Evolutionary conservation across 2,113 vertebrate species (phyloP), one percentile per base, ranked within the genome.

Genomic region (Phainopepla nitens): DNA sequence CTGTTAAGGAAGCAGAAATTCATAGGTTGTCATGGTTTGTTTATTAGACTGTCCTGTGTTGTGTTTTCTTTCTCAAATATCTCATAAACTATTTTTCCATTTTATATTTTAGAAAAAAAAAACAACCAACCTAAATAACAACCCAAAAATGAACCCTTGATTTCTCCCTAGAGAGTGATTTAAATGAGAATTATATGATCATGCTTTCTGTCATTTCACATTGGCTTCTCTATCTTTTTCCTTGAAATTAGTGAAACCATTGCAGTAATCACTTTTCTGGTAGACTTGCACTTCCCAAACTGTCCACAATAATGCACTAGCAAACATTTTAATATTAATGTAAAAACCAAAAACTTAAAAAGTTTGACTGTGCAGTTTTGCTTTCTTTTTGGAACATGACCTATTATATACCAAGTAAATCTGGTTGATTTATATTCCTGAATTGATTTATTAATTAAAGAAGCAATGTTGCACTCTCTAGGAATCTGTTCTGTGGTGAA

Each of bases 381-480:
- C 33, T 61, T 92, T 89, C 31, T 78, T 84, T 96, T 80, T 88
- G 82, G 35, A 95, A 73, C 33, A 76, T 58, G 39, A 83, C 31
- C 75, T 87, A 70, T 83, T 73, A 83, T 72, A 68, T 31, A 79
- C 28, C 10, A 69, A 89, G 42, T 49, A 42, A 84, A 92, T 33
- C 56, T 83, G 60, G 51, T 57, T 91, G 78, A 91, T 93, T 95
- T 95, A 53, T 49, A 57, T 94, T 95, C 61, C 57, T 81, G 53
- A 35, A 54, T 92, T 92, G 60, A 80, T 95, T 92, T 91, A 64
- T 91, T 95, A 95, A 93, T 97, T 96, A 93, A 76, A 89, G 62
- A 84, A 93, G 82, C 50, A 89, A 70, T 81, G 75, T 94, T 93
- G 56, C 39, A 0, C 93, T 97, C 65, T 82, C 29, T 84, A 85